Conservation (phyloP, 2,888 invertebrate genomes). For the Lottia gigantea region DNA sequence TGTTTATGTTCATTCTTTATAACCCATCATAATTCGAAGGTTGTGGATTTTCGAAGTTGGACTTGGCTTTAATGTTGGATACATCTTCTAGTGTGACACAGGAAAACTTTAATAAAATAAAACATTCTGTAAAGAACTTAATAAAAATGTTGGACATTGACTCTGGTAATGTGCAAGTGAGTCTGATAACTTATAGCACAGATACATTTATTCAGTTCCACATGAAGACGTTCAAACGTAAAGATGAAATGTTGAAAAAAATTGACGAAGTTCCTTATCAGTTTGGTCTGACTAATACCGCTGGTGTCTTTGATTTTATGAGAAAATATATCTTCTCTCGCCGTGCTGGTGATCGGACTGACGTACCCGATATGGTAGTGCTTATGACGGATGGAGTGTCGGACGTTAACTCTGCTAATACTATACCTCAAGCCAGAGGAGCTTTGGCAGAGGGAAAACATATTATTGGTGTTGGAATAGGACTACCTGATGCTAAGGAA, state of each 20-base stretch:
- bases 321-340: constrained; percentile 34
- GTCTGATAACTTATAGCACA: constrained; percentile 47
- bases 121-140: constrained; percentile 40
- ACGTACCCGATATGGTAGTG: constrained; percentile 42
- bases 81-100: constrained; percentile 50
- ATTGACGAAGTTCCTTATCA: constrained; percentile 32
- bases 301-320: constrained; percentile 34
- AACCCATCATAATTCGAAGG: not conserved
- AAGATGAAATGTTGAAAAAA: constrained; percentile 34
- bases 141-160: constrained; percentile 36
- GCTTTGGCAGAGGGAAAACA: constrained; percentile 33
- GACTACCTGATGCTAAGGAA: constrained; percentile 42
- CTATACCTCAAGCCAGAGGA: constrained; percentile 42
- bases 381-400: constrained; percentile 56
- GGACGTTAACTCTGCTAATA: constrained; percentile 44
- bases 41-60: constrained; percentile 36
- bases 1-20: not conserved
- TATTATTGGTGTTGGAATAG: constrained; percentile 46
- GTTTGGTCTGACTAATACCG: constrained; percentile 41
- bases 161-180: constrained; percentile 37
- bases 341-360: constrained; percentile 37
- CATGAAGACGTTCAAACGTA: constrained; percentile 40
- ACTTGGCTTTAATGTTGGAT: constrained; percentile 51
- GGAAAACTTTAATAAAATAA: constrained; percentile 47
- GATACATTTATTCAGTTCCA: constrained; percentile 47